These are phyloP conservation scores for Premnoplex brunnescens DNA, from an alignment of 2,797 vertebrate genomes.

Conservation along the genomic window DNA sequence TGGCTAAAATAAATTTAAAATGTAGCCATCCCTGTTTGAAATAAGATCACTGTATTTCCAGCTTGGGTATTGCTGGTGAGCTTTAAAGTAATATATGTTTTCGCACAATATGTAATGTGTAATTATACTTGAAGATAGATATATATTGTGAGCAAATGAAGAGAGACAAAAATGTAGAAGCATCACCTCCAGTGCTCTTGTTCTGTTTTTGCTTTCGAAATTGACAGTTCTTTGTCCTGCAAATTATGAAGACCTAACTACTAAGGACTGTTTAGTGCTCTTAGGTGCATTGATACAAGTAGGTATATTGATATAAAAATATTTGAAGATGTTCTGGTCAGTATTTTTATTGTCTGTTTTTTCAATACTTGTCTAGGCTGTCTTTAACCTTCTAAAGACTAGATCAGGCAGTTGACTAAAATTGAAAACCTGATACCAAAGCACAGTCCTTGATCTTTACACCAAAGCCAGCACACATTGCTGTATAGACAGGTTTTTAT, in stretches of 20 bases:
- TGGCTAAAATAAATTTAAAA: not conserved
- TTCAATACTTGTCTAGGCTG: not conserved
- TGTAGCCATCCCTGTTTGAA: not conserved
- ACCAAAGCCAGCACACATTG: not conserved
- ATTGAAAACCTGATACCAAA: not conserved
- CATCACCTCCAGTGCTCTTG: not conserved
- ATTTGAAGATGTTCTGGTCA: not conserved
- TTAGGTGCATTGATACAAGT: not conserved
- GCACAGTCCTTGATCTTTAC: not conserved
- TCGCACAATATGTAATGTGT: not conserved
- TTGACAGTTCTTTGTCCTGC: not conserved
- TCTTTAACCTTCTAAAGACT: not conserved
- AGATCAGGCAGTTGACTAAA: not conserved
- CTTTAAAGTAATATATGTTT: not conserved
- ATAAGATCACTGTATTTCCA: not conserved
- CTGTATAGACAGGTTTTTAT: not conserved
- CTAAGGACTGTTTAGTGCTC: not conserved
- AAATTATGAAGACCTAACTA: not conserved
- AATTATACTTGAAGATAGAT: not conserved
- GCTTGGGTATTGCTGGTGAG: not conserved
- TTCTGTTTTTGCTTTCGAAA: not conserved
- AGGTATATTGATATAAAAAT: not conserved
- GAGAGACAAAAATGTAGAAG: not conserved
- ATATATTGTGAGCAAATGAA: not conserved
- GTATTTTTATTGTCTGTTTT: not conserved